Evolutionary conservation across 2,113 vertebrate genomes (phyloP).

Genomic region (Euleptes europaea): DNA sequence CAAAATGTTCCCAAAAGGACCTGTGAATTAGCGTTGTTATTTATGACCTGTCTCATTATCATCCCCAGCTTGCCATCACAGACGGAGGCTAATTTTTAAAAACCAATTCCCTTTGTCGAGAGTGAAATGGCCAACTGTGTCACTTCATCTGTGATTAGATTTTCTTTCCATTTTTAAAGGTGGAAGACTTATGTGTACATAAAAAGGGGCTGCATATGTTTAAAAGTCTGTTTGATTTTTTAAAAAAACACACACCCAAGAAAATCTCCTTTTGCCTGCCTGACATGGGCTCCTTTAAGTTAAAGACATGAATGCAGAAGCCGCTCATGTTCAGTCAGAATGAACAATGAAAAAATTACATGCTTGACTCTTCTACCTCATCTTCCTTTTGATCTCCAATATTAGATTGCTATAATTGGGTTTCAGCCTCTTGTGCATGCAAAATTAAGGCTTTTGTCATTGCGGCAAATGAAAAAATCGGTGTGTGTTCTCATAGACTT

Average conservation of each 20-base stretch:
- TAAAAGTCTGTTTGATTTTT: background rate
- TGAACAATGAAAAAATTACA: conserved; percentile 55
- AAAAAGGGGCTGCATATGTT: background rate
- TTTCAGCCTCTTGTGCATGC: conserved; percentile 10
- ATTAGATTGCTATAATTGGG: conserved; percentile 45
- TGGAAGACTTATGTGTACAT: background rate
- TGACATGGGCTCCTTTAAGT: conserved; percentile 14
- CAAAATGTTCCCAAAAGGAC: conserved; percentile 67
- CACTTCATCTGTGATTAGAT: conserved; percentile 45
- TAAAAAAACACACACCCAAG: conserved; percentile 30
- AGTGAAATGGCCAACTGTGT: conserved; percentile 50
- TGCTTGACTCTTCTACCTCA: conserved; percentile 36
- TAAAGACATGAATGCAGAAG: conserved; percentile 14
- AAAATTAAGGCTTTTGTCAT: conserved; percentile 14
- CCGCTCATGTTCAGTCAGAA: conserved; percentile 40
- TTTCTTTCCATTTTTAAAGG: conserved; percentile 17
- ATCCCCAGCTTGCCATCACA: conserved; percentile 70
- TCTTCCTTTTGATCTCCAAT: conserved; percentile 49
- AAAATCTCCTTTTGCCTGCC: background rate
- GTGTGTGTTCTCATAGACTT: background rate
- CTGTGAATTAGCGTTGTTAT: conserved; percentile 75
- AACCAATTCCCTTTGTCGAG: conserved; percentile 65
- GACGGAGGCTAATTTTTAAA: conserved; percentile 70
- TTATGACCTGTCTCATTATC: conserved; percentile 78
- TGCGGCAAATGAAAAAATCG: conserved; percentile 39